Evolutionary conservation across 1,140 invertebrate species (phyloP), one percentile per base, ranked within the genome.

Genomic region (Heliconius nattereri): DNA sequence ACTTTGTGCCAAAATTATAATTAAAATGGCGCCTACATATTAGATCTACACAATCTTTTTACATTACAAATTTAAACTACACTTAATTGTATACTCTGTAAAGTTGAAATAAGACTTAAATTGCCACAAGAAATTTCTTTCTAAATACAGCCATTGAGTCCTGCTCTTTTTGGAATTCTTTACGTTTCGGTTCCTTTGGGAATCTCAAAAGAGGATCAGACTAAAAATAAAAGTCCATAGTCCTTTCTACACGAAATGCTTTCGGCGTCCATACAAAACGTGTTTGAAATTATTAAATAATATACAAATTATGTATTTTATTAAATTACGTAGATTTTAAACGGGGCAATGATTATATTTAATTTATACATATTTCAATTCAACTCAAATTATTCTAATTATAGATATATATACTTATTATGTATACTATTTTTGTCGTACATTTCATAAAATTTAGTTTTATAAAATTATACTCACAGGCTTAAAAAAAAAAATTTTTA

Each of bases 1-100:
- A 32, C 2, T 32, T 32, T 32, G 32, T 6, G 6, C 32, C 32
- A 32, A 32, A 32, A 79, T 71, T 74, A 72, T 79, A 78, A 79
- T 79, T 82, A 79, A 79, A 83, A 71, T 70, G 82, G 80, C 78
- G 78, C 80, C 80, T 81, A 78, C 78, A 78, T 72, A 81, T 81
- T 84, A 81, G 81, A 84, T 84, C 81, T 80, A 66, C 23, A 66
- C 2, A 16, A n/a, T 37, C 7, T 37, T 37, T 72, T 40, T 11
- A 20, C 16, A 19, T 16, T 35, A 29, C 6, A 37, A 26, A 60
- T 23, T 26, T 6, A 66, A 26, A 26, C 13, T 23, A 66, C 26
- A 66, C 11, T 66, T 23, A 66, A 66, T n/a, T 26, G 9, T 26
- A 23, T 13, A 66, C 57, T 66, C 3, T 66, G 16, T 66, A 13